phyloP scores from a whole-genome alignment of 2,113 vertebrate species.

The Boulengerochromis microlepis region DNA sequence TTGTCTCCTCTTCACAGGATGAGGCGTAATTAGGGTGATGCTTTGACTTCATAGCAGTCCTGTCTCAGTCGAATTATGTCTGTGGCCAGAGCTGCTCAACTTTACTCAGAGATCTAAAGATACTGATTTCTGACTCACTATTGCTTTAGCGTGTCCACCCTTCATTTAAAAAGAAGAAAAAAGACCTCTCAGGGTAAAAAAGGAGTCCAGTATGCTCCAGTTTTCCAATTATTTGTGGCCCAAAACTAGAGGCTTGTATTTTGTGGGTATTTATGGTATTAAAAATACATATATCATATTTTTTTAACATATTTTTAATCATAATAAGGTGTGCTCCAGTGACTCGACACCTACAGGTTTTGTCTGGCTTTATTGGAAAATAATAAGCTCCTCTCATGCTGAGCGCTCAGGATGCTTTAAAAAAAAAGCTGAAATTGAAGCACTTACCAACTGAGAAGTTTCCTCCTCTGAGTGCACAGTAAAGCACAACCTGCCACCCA shows the following conservation, averaged over 20 bases:
- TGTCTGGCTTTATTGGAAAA: constrained; percentile 18
- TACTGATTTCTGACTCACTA: neutral
- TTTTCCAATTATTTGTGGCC: rapidly evolving
- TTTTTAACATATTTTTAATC: neutral
- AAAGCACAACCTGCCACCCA: constrained; percentile 19
- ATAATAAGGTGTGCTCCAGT: neutral
- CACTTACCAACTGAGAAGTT: constrained; percentile 20
- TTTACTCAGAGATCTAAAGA: neutral
- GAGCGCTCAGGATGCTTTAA: constrained; percentile 46
- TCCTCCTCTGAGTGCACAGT: neutral
- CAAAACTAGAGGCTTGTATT: neutral
- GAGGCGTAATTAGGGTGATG: neutral
- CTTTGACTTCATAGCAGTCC: neutral
- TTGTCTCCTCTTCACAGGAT: neutral
- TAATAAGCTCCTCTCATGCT: neutral
- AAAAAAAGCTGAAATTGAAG: constrained; percentile 26
- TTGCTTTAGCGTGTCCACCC: neutral
- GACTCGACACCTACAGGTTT: neutral
- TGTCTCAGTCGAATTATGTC: neutral
- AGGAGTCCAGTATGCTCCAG: neutral
- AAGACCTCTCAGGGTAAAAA: neutral
- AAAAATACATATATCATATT: neutral
- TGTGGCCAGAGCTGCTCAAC: neutral
- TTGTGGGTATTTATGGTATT: neutral
- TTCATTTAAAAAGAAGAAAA: neutral